Evolutionary conservation across 2,113 vertebrate genomes (phyloP).

Genomic region (Barnardius zonarius): DNA sequence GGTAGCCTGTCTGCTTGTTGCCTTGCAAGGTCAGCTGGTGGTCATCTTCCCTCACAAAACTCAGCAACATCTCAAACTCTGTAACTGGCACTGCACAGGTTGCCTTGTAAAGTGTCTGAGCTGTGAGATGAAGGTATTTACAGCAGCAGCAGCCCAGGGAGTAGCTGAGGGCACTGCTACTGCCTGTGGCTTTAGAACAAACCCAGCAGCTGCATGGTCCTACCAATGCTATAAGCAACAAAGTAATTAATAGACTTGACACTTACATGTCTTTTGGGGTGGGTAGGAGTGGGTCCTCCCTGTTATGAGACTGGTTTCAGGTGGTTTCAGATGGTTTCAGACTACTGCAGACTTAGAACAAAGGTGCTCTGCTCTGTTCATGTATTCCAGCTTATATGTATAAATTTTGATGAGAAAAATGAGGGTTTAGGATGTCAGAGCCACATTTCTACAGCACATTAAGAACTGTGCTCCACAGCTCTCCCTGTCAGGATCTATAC

Average conservation of each 20-base stretch:
- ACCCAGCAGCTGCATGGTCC: neutral
- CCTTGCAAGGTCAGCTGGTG: neutral
- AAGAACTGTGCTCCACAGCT: neutral
- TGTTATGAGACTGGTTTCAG: neutral
- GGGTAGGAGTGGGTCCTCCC: neutral
- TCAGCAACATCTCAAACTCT: neutral
- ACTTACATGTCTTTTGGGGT: rapidly evolving
- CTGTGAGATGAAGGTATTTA: neutral
- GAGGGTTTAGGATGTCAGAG: neutral
- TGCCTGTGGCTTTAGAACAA: neutral
- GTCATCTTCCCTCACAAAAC: neutral
- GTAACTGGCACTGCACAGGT: rapidly evolving
- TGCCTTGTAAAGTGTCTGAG: rapidly evolving
- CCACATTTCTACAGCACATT: neutral
- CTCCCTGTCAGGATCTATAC: neutral
- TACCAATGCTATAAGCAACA: neutral
- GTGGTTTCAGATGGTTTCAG: neutral
- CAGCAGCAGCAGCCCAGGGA: neutral
- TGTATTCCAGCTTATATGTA: neutral
- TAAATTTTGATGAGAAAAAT: neutral
- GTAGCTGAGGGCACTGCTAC: neutral
- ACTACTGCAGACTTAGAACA: neutral
- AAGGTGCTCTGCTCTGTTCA: neutral
- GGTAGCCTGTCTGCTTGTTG: neutral
- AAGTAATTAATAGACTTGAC: neutral